phyloP scores from a whole-genome alignment of 1,140 invertebrate species.

The Aphelinus certus region DNA sequence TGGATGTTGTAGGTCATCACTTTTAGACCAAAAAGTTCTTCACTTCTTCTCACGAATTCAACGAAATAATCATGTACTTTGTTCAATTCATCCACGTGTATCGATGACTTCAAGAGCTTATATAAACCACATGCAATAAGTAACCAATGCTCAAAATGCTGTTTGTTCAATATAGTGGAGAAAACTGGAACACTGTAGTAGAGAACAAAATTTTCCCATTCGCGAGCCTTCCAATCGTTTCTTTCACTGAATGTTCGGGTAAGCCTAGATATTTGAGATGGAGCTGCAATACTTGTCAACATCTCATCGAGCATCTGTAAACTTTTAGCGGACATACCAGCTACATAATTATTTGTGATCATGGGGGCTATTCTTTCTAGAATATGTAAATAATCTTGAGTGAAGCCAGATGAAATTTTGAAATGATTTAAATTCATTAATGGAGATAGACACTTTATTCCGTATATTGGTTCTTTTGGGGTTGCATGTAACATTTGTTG shows the following conservation, averaged over 20 bases:
- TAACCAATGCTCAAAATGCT: conserved; percentile 24
- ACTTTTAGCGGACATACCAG: background rate
- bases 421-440: conserved; percentile 14
- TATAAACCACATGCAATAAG: conserved; percentile 18
- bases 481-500: background rate
- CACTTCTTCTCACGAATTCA: conserved; percentile 26
- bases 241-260: conserved; percentile 16
- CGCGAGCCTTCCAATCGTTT: conserved; percentile 26
- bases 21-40: conserved; percentile 23
- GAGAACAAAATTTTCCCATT: conserved; percentile 33
- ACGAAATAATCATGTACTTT: conserved; percentile 13
- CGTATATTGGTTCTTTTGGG: background rate
- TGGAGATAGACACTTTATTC: conserved; percentile 18
- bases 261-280: conserved; percentile 25
- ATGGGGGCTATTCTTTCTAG: background rate
- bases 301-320: conserved; percentile 18
- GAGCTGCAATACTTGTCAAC: conserved; percentile 17
- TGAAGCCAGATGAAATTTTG: conserved; percentile 8
- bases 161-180: background rate
- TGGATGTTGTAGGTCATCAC: conserved; percentile 42
- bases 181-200: conserved; percentile 30
- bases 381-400: conserved; percentile 7
- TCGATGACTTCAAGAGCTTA: conserved; percentile 17
- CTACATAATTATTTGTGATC: background rate
- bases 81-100: conserved; percentile 23